Evolutionary conservation across 2,888 invertebrate genomes (phyloP).

Genomic region (Diloba caeruleocephala): DNA sequence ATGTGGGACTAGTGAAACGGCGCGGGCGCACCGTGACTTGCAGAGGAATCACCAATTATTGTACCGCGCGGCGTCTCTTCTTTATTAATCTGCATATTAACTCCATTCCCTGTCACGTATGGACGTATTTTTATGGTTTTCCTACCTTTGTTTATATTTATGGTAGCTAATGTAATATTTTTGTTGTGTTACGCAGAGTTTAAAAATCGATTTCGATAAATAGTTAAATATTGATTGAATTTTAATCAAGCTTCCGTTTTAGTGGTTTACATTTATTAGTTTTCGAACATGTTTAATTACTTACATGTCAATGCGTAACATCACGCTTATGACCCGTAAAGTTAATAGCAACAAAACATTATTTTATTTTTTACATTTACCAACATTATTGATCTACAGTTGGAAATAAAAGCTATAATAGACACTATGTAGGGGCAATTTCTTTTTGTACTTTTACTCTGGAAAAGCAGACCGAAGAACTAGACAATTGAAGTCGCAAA

Average conservation of each 20-base stretch:
- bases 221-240: slow-evolving; percentile 41
- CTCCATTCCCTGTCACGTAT: slow-evolving; percentile 61
- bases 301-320: not conserved
- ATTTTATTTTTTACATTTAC: too few relatives aligned
- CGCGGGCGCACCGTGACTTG: slow-evolving; percentile 78
- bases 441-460: too few relatives aligned
- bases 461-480: too few relatives aligned
- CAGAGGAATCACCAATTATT: slow-evolving; percentile 78
- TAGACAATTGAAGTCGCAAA: too few relatives aligned
- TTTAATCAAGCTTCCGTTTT: slow-evolving; percentile 43
- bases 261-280: slow-evolving; percentile 34
- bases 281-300: slow-evolving; percentile 5
- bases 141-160: slow-evolving; percentile 59
- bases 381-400: too few relatives aligned
- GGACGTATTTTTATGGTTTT: slow-evolving; percentile 56
- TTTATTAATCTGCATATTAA: slow-evolving; percentile 80
- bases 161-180: slow-evolving; percentile 53
- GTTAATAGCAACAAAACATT: slow-evolving; percentile 3
- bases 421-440: too few relatives aligned
- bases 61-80: slow-evolving; percentile 51
- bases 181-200: slow-evolving; percentile 47
- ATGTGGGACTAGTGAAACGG: slow-evolving; percentile 62
- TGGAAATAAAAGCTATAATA: too few relatives aligned
- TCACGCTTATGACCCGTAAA: slow-evolving; percentile 4
- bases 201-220: slow-evolving; percentile 56